These are phyloP conservation scores for Brachyptera putata DNA, from an alignment of 2,888 invertebrate species.

Conservation along the genomic window DNA sequence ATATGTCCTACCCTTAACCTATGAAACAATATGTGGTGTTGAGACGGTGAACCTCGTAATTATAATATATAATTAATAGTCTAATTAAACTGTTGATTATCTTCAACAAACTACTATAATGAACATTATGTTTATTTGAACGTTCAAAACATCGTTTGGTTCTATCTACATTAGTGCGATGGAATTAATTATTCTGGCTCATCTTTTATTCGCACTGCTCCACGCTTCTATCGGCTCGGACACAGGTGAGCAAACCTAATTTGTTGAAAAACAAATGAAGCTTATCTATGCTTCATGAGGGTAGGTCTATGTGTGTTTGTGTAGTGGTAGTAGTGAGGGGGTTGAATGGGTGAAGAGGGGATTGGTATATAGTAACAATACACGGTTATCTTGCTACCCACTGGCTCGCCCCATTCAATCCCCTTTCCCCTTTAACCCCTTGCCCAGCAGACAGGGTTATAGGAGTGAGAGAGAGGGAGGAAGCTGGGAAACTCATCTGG, in stretches of 20 bases:
- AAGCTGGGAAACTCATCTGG: background rate
- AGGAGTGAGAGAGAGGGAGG: background rate
- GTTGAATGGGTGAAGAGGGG: background rate
- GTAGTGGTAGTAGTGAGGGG: background rate
- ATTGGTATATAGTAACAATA: background rate
- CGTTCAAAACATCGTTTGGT: too few species aligned
- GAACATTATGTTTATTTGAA: too few species aligned
- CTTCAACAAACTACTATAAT: too few species aligned
- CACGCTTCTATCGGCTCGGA: background rate
- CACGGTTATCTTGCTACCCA: background rate
- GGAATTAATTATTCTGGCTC: background rate
- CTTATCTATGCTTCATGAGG: slow-evolving; percentile 6
- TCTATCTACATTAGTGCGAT: too few species aligned
- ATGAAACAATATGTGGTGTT: too few species aligned
- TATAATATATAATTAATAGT: too few species aligned
- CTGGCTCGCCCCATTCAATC: background rate
- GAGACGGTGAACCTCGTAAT: too few species aligned
- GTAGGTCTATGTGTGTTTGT: background rate
- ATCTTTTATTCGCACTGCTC: slow-evolving; percentile 5
- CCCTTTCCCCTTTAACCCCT: background rate
- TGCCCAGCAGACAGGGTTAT: background rate
- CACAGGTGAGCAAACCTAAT: slow-evolving; percentile 14
- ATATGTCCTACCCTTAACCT: too few species aligned
- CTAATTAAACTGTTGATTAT: too few species aligned
- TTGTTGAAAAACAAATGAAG: background rate